Conservation (phyloP, 1,140 invertebrate genomes). For the Temnothorax longispinosus region DNA sequence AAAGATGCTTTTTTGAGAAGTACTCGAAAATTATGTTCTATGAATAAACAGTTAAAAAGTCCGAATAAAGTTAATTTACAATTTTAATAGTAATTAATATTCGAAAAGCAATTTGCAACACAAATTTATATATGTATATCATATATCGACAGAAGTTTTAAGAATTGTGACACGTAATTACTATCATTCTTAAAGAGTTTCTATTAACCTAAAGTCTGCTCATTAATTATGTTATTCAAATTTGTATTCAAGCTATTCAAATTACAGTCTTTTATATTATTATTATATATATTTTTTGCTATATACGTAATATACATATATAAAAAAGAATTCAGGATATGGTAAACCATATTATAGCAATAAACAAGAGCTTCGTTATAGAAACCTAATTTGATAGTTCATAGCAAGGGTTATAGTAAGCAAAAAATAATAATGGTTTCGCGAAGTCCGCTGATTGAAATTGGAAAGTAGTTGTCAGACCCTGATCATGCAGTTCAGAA, state of each 20-base stretch:
- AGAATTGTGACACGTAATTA: too few relatives aligned
- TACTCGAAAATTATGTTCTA: neutral
- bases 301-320: neutral
- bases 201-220: too few relatives aligned
- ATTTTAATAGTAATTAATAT: slow-evolving; percentile 8
- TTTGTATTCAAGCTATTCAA: too few relatives aligned
- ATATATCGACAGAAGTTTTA: too few relatives aligned
- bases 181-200: too few relatives aligned
- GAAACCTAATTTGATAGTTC: neutral
- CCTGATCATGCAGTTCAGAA: slow-evolving; percentile 44
- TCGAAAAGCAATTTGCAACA: neutral
- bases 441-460: slow-evolving; percentile 36
- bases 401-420: neutral
- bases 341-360: neutral
- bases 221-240: too few relatives aligned
- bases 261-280: neutral
- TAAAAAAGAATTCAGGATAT: neutral
- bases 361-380: neutral
- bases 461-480: slow-evolving; percentile 15
- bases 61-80: neutral
- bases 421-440: slow-evolving; percentile 24
- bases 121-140: neutral
- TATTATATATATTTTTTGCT: neutral
- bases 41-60: neutral
- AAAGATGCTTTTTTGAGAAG: neutral